phyloP scores from a whole-genome alignment of 2,888 invertebrate genomes.

The Microplitis manilae region DNA sequence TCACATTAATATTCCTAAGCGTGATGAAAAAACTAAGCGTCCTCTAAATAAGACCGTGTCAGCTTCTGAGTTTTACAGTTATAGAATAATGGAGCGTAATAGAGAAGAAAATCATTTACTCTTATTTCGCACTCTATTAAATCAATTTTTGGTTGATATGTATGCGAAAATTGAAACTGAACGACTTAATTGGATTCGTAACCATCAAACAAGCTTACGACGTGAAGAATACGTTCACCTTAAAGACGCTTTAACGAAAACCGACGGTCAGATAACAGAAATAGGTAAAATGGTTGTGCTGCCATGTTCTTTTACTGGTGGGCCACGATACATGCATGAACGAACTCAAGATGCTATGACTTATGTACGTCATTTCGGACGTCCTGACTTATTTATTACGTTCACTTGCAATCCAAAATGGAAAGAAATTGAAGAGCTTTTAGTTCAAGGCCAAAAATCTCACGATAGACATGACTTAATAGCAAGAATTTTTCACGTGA shows the following conservation, averaged over 20 bases:
- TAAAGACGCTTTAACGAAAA: no score
- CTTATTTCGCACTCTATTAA: slow-evolving; percentile 54
- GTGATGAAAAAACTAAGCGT: slow-evolving; percentile 55
- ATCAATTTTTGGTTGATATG: slow-evolving; percentile 66
- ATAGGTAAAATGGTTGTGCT: no score
- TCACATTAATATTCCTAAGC: slow-evolving; percentile 47
- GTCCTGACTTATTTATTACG: slow-evolving; percentile 18
- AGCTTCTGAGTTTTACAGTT: slow-evolving; percentile 53
- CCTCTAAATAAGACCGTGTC: slow-evolving; percentile 56
- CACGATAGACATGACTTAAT: slow-evolving; percentile 58
- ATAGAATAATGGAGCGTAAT: slow-evolving; percentile 54
- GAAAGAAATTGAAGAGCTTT: slow-evolving; percentile 25
- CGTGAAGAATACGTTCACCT: slow-evolving; percentile 55
- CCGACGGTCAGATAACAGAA: no score
- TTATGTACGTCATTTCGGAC: slow-evolving; percentile 40
- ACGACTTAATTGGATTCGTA: slow-evolving; percentile 58
- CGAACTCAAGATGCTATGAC: slow-evolving; percentile 57
- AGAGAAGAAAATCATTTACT: slow-evolving; percentile 51
- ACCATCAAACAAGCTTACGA: slow-evolving; percentile 59
- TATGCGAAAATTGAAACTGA: slow-evolving; percentile 67
- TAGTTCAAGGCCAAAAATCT: slow-evolving; percentile 53
- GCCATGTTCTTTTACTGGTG: slow-evolving; percentile 59
- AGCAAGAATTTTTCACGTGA: slow-evolving; percentile 52
- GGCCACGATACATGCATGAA: slow-evolving; percentile 66
- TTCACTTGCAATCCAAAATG: no score